Evolutionary conservation across 2,888 invertebrate species (phyloP).

Genomic region (Pomacea canaliculata): DNA sequence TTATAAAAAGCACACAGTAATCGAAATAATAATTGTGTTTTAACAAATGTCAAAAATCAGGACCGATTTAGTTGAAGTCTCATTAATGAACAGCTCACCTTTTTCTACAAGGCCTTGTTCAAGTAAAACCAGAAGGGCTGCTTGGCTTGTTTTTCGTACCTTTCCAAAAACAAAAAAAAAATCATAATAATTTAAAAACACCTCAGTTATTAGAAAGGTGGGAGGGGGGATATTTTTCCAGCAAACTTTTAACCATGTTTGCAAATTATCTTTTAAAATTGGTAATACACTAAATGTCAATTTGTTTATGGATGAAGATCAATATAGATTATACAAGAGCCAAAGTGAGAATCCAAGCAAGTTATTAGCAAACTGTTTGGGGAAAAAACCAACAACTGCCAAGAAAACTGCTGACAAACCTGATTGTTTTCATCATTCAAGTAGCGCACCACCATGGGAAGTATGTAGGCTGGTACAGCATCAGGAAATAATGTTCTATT

Average conservation of each 20-base stretch:
- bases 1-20: too few species aligned
- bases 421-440: constrained; percentile 76
- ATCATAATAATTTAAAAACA: background rate
- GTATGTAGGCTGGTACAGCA: constrained; percentile 75
- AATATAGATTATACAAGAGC: background rate
- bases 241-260: background rate
- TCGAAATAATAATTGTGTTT: too few species aligned
- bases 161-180: constrained; percentile 55
- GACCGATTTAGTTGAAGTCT: too few species aligned
- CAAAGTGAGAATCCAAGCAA: background rate
- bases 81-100: constrained; percentile 49
- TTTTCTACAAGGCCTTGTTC: constrained; percentile 77
- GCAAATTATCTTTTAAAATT: background rate
- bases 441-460: constrained; percentile 77
- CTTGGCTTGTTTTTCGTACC: constrained; percentile 78
- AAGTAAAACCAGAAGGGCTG: constrained; percentile 76
- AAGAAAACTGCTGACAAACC: constrained; percentile 63
- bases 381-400: background rate
- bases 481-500: constrained; percentile 69
- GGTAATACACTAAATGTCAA: background rate
- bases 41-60: too few species aligned
- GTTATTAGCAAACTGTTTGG: background rate
- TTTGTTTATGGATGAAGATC: background rate
- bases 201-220: too few species aligned
- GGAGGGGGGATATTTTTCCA: too few species aligned